Evolutionary conservation across 2,113 vertebrate species (phyloP), one percentile per base, ranked within the genome.

Genomic region (Pelecanoides urinatrix): DNA sequence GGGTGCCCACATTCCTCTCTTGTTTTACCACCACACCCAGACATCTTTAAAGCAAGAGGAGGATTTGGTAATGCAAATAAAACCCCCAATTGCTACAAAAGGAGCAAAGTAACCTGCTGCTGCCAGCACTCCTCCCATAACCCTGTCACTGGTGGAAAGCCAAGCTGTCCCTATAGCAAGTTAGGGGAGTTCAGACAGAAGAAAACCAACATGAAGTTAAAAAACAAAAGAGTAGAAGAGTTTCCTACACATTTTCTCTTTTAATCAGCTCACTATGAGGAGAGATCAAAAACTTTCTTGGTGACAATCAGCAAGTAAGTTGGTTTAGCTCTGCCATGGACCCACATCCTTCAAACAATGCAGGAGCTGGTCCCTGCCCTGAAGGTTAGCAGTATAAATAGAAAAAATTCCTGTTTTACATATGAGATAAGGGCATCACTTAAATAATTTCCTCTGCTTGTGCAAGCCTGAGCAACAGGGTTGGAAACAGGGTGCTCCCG

Each of bases 111-210:
- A 67, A 22, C 10, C 30, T 9, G 2, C n/a, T 63, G 32, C 58
- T 95, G 50, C 55, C 76, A 92, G 63, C 16, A 18, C 22, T 36
- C 50, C 25, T 91, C 25, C 59, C 45, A 2, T 80, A 52, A 36
- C 18, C 38, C 49, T 56, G 38, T 42, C 58, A n/a, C 44, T n/a
- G 47, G 52, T 65, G 44, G 32, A 67, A 59, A 94, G 36, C 40
- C 29, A 58, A 59, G 22, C n/a, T 77, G 9, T 67, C 47, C 47
- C 13, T 22, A 5, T 5, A 32, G 20, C 0, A 0, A 55, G 29
- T 3, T 59, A 34, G 16, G 26, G n/a, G 10, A 71, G 1, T 8
- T 67, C 56, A 92, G 44, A 11, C 44, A 56, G 52, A 22, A 44
- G 16, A 88, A 74, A 92, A 56, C 4, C 18, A 77, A 6, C 16